phyloP scores from a whole-genome alignment of 2,888 invertebrate genomes.

The Asteroscopus sphinx region DNA sequence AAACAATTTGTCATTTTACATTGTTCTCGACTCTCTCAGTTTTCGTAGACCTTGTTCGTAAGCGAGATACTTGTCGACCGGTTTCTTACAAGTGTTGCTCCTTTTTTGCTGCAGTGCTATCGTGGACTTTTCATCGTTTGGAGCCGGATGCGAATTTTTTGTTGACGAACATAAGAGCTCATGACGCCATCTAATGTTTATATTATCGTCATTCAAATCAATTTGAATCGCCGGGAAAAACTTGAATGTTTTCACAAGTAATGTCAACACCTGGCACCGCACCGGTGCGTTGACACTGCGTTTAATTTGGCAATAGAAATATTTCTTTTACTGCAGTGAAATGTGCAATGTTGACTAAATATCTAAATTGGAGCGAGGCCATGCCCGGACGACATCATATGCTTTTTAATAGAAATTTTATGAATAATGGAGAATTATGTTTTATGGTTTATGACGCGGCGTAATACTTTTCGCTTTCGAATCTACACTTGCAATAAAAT shows the following conservation, averaged over 20 bases:
- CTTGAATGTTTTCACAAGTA: constrained; percentile 40
- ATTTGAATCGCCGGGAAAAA: constrained; percentile 60
- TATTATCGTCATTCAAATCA: constrained; percentile 72
- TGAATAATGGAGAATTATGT: constrained; percentile 13
- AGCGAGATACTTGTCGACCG: constrained; percentile 61
- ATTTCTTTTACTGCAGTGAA: constrained; percentile 33
- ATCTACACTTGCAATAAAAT: constrained; percentile 53
- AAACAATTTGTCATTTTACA: constrained; percentile 73
- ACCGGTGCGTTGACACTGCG: constrained; percentile 27
- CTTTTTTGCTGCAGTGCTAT: constrained; percentile 71
- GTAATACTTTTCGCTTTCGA: constrained; percentile 30
- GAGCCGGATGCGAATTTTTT: constrained; percentile 84
- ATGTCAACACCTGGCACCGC: constrained; percentile 25
- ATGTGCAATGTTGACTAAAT: constrained; percentile 37
- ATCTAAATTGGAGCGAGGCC: constrained; percentile 65
- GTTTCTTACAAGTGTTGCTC: constrained; percentile 62
- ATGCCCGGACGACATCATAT: constrained; percentile 31
- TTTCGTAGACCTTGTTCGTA: constrained; percentile 72
- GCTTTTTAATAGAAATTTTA: constrained; percentile 23
- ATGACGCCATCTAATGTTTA: constrained; percentile 80
- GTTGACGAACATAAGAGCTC: constrained; percentile 65
- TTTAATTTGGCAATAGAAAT: constrained; percentile 45
- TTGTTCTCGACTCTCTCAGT: constrained; percentile 74
- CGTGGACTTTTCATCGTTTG: constrained; percentile 68
- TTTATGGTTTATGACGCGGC: constrained; percentile 18